Conservation (phyloP, 1,140 invertebrate species). For the Aphis gossypii region DNA sequence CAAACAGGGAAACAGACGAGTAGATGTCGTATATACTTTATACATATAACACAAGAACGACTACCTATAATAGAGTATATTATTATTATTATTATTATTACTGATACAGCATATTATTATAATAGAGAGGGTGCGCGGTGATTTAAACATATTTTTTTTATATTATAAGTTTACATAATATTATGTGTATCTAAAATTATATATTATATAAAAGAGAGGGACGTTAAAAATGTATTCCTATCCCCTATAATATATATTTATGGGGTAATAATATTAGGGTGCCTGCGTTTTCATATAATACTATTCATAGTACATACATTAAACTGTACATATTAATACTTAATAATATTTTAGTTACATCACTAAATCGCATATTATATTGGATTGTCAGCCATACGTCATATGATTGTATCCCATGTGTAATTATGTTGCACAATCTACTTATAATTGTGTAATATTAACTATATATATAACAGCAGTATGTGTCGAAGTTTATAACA, state of each 20-base stretch:
- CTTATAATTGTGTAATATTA: neutral
- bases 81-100: neutral
- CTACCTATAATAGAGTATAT: neutral
- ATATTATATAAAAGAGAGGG: constrained; percentile 14
- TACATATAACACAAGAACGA: neutral
- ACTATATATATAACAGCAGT: neutral
- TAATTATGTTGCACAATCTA: too few relatives aligned
- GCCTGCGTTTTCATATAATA: too few relatives aligned
- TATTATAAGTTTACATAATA: neutral
- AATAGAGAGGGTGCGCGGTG: neutral
- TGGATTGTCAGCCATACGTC: neutral
- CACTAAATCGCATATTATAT: neutral
- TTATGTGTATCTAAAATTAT: neutral
- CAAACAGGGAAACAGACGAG: neutral
- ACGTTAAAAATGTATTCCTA: neutral
- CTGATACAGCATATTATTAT: neutral
- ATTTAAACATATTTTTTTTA: constrained; percentile 33
- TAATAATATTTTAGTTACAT: neutral
- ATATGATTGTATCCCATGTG: too few relatives aligned
- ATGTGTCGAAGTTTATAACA: neutral
- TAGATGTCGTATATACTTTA: neutral
- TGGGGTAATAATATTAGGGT: constrained; percentile 6
- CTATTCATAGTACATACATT: neutral
- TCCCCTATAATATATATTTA: neutral
- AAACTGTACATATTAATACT: neutral